Base-by-base conservation (phyloP, 2,797 vertebrate genomes). In the Myotis vivesi region DNA sequence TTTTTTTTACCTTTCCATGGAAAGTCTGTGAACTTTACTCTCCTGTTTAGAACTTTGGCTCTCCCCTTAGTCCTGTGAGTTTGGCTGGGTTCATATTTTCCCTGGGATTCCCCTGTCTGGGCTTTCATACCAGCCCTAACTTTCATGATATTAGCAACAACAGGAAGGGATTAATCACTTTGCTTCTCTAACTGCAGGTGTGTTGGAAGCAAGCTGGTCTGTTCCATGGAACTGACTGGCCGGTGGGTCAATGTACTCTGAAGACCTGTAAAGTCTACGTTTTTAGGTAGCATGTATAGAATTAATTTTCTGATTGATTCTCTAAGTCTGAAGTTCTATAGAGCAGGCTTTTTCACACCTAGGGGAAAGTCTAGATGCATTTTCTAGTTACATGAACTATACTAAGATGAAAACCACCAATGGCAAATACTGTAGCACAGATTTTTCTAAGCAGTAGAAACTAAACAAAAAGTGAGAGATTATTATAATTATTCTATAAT, bases 401-500 rank as follows among this genome's bases (percentile, higher is more conserved):
- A 77, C 16, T 55, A 41, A 94, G 57, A 19, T 93, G 79, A 94
- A 97, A 97, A 87, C 94, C 89, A 95, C 88, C 83, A 82, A 20
- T 57, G 73, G 49, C 38, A 91, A 96, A 93, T 94, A 85, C 66
- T 94, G 10, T 94, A 97, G 92, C 23, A 1, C 66, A 95, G 92
- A 75, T 92, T 97, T 97, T 95, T 96, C 85, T 96, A 96, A 97
- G 66, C 91, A 97, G 87, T 73, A 97, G 95, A 73, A 97, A 59
- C 49, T 38, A 92, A 93, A 85, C 69, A 97, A 94, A 93, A 97
- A 96, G 38, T n/a, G 11, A 64, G 86, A 62, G 15, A 53, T 75
- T 77, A 91, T 92, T 94, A 86, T 94, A 89, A 46, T 97, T 95
- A 91, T 96, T 95, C 94, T 93, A 64, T 94, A 89, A 94, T 96